Percentiles rank a stretch among this genome's conserved stretches.
These are phyloP conservation scores for Brachyopa scutellaris DNA, from an alignment of 2,888 invertebrate species.

Conservation along the genomic window DNA sequence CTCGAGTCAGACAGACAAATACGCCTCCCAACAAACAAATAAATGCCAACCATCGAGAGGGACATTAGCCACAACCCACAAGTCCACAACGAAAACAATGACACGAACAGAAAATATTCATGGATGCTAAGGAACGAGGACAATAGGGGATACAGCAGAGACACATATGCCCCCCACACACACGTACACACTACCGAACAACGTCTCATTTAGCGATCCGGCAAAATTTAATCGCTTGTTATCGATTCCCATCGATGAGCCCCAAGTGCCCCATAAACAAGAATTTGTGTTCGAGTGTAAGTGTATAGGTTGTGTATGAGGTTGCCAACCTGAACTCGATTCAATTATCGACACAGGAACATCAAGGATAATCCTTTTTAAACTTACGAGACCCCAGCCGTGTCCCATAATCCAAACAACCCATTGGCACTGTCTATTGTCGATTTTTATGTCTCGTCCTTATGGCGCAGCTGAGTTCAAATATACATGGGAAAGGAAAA, in stretches of 20 bases:
- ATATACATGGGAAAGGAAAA: slow-evolving; percentile 19
- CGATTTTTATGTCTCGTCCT: slow-evolving; percentile 46
- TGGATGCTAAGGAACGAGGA: slow-evolving; percentile 27
- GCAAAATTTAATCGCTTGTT: slow-evolving; percentile 64
- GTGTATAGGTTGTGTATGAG: slow-evolving; percentile 15
- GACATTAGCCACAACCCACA: slow-evolving; percentile 40
- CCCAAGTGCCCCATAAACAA: slow-evolving; percentile 67
- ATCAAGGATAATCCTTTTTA: slow-evolving; percentile 67
- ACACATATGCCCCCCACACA: background rate
- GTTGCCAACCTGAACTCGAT: slow-evolving; percentile 62
- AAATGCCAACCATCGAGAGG: slow-evolving; percentile 50
- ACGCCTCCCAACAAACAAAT: slow-evolving; percentile 31
- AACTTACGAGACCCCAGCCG: slow-evolving; percentile 62
- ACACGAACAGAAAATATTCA: slow-evolving; percentile 1
- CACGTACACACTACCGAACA: background rate
- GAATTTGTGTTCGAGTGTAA: slow-evolving; percentile 59
- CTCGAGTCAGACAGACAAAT: slow-evolving; percentile 38
- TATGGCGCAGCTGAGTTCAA: slow-evolving; percentile 53
- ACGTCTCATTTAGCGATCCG: slow-evolving; percentile 52
- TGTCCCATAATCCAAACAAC: slow-evolving; percentile 61
- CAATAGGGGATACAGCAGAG: slow-evolving; percentile 19
- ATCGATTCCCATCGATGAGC: slow-evolving; percentile 69
- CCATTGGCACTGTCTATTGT: slow-evolving; percentile 45
- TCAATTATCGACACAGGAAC: slow-evolving; percentile 68
- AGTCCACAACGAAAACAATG: slow-evolving; percentile 11